Evolutionary conservation across 2,113 vertebrate genomes (phyloP).

Genomic region (Cnemophilus loriae): DNA sequence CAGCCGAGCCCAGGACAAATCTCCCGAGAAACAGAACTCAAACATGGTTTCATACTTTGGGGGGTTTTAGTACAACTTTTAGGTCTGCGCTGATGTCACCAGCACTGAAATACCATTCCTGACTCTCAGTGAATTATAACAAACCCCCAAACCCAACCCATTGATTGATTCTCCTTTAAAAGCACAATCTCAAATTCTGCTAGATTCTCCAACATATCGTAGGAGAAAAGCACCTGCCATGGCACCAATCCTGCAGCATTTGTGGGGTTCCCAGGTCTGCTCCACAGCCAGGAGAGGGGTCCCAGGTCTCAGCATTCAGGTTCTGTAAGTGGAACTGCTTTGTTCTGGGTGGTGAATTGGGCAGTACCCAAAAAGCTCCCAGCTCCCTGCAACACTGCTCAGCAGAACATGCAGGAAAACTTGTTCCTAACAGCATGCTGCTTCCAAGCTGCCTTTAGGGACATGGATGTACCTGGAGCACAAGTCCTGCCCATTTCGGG

Average conservation of each 20-base stretch:
- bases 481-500: accelerated
- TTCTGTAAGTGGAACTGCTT: accelerated
- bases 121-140: background rate
- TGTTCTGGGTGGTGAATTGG: background rate
- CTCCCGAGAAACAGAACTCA: background rate
- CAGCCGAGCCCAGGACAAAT: background rate
- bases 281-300: background rate
- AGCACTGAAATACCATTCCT: background rate
- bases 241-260: background rate
- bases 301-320: background rate
- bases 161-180: background rate
- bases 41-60: background rate
- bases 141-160: background rate
- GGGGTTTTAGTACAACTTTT: background rate
- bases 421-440: background rate
- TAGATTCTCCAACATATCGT: background rate
- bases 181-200: background rate
- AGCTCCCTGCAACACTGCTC: background rate
- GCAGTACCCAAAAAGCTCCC: background rate
- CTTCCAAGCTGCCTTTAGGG: background rate
- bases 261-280: background rate
- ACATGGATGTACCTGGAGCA: background rate
- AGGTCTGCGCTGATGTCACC: background rate
- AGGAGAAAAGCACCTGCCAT: background rate
- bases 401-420: background rate